Percentiles rank a stretch among this genome's conserved stretches.
phyloP scores from a whole-genome alignment of 2,888 invertebrate genomes.

The Diaperis boleti region DNA sequence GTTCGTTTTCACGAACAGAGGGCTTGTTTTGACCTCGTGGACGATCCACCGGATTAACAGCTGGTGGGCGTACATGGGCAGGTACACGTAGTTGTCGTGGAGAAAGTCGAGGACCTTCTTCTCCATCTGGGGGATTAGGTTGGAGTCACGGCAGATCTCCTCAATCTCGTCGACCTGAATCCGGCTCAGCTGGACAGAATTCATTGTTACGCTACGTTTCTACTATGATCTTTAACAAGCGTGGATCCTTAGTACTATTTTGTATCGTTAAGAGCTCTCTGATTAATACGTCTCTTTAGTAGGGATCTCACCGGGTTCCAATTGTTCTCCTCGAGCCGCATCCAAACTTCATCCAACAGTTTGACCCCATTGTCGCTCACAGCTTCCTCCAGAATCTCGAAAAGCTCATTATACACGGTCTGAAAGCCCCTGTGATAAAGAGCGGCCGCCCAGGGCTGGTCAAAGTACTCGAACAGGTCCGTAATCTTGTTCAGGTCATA shows the following conservation, averaged over 20 bases:
- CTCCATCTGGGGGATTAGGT: conserved; percentile 56
- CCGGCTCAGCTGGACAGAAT: conserved; percentile 52
- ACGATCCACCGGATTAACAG: conserved; percentile 56
- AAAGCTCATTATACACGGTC: conserved; percentile 33
- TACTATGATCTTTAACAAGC: too few relatives aligned
- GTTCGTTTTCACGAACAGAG: conserved; percentile 18
- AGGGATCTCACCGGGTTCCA: conserved; percentile 59
- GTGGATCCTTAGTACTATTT: too few relatives aligned
- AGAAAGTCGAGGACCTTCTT: conserved; percentile 60
- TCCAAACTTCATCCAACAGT: conserved; percentile 55
- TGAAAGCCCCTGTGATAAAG: conserved; percentile 70
- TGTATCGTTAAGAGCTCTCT: too few relatives aligned
- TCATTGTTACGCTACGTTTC: too few relatives aligned
- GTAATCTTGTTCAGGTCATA: conserved; percentile 73
- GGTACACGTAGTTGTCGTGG: conserved; percentile 52
- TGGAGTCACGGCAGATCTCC: conserved; percentile 53
- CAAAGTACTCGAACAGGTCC: conserved; percentile 77
- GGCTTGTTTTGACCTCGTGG: conserved; percentile 45
- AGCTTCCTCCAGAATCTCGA: conserved; percentile 50
- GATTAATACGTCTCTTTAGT: too few relatives aligned
- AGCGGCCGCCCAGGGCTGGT: conserved; percentile 75
- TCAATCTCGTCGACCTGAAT: conserved; percentile 53
- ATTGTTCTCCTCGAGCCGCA: conserved; percentile 52
- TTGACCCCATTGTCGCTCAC: conserved; percentile 46
- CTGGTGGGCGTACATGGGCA: conserved; percentile 65